These are phyloP conservation scores for Nemurella pictetii DNA, from an alignment of 2,888 invertebrate genomes.

Conservation along the genomic window DNA sequence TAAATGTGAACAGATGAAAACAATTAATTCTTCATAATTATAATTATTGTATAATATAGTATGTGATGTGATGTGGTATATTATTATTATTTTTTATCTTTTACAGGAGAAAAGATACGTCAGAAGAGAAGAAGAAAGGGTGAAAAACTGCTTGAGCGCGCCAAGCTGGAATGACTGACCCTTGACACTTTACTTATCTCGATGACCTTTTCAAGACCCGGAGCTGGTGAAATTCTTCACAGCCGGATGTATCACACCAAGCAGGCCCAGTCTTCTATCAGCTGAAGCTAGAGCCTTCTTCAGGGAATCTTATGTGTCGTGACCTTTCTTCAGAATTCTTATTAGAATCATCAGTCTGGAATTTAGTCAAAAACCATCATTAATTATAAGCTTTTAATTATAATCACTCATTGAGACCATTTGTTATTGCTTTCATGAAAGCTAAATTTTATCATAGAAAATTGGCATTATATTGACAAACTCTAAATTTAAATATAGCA, in stretches of 20 bases:
- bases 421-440: too few relatives aligned
- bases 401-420: too few relatives aligned
- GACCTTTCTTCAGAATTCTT: neutral
- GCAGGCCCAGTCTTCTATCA: neutral
- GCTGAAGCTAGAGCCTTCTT: neutral
- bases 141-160: neutral
- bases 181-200: neutral
- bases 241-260: neutral
- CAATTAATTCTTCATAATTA: neutral
- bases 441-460: too few relatives aligned
- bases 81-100: neutral
- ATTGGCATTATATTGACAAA: too few relatives aligned
- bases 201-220: neutral
- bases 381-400: too few relatives aligned
- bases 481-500: too few relatives aligned
- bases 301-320: neutral
- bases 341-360: neutral
- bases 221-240: neutral
- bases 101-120: constrained; percentile 22
- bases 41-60: neutral
- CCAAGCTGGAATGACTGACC: neutral
- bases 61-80: neutral
- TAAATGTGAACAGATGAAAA: neutral
- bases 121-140: neutral
- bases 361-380: neutral